phyloP scores from a whole-genome alignment of 2,888 invertebrate genomes.

The Apodemia mormo region DNA sequence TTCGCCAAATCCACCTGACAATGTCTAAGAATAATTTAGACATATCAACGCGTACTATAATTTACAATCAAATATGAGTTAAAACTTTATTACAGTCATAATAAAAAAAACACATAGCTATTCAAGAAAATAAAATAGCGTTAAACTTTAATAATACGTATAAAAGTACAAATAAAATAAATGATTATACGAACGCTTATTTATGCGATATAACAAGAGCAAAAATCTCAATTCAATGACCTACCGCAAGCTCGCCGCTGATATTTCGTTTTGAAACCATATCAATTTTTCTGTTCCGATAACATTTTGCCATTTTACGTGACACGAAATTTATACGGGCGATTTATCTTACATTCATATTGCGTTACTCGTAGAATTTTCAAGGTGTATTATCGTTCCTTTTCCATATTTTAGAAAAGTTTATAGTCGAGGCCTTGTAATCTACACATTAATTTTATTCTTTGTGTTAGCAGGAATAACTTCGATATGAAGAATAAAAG shows the following conservation, averaged over 20 bases:
- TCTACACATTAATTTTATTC: conserved; percentile 26
- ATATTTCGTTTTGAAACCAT: conserved; percentile 60
- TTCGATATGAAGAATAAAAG: not conserved
- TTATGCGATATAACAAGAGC: conserved; percentile 20
- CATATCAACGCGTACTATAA: too few relatives aligned
- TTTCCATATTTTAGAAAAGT: conserved; percentile 20
- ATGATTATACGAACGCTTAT: not conserved
- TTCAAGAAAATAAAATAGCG: too few relatives aligned
- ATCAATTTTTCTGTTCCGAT: conserved; percentile 73
- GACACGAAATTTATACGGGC: conserved; percentile 76
- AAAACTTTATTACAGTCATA: too few relatives aligned
- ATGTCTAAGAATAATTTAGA: too few relatives aligned
- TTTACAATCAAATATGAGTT: too few relatives aligned
- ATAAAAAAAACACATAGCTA: too few relatives aligned
- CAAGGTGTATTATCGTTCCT: conserved; percentile 68
- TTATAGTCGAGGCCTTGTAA: conserved; percentile 11
- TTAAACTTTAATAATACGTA: too few relatives aligned
- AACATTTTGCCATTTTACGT: conserved; percentile 77
- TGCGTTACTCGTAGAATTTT: conserved; percentile 66
- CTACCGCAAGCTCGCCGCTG: conserved; percentile 57
- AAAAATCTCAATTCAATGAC: conserved; percentile 56
- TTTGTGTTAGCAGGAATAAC: conserved; percentile 1
- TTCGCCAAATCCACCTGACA: too few relatives aligned
- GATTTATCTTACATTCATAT: conserved; percentile 78
- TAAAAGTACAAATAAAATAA: not conserved